Percentiles rank a stretch among this genome's conserved stretches.
Conservation (phyloP, 2,888 invertebrate species). For the Punctoribates punctum region DNA sequence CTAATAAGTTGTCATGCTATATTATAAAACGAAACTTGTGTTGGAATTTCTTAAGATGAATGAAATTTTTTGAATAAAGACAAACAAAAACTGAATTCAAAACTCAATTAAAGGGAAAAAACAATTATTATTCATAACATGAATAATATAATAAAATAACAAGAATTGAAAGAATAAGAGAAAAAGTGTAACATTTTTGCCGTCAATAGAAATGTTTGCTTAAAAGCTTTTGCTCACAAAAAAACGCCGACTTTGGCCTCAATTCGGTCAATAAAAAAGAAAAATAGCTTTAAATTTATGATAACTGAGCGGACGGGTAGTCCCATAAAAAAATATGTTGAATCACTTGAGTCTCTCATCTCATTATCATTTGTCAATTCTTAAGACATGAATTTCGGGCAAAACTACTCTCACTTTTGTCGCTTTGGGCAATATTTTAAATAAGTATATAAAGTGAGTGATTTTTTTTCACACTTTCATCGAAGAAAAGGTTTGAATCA, state of each 20-base stretch:
- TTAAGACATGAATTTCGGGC: neutral
- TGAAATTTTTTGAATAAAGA: no score
- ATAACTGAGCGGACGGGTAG: neutral
- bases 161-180: no score
- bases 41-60: no score
- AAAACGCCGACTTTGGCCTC: slow-evolving; percentile 8
- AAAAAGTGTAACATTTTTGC: no score
- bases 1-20: no score
- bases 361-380: slow-evolving; percentile 7
- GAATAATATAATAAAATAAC: no score
- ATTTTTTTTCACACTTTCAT: neutral
- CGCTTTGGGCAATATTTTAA: neutral
- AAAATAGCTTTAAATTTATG: neutral
- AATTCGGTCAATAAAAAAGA: neutral
- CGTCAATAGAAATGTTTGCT: no score
- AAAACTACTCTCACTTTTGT: neutral
- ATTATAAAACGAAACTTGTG: no score
- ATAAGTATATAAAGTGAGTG: neutral
- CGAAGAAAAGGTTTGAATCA: neutral
- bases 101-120: no score
- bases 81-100: no score
- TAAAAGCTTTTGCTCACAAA: no score
- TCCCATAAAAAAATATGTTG: neutral
- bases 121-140: no score
- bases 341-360: neutral